Percentiles rank a stretch among this genome's conserved stretches.
Conservation (phyloP, 2,113 vertebrate genomes). For the Cochlearius cochlearius region DNA sequence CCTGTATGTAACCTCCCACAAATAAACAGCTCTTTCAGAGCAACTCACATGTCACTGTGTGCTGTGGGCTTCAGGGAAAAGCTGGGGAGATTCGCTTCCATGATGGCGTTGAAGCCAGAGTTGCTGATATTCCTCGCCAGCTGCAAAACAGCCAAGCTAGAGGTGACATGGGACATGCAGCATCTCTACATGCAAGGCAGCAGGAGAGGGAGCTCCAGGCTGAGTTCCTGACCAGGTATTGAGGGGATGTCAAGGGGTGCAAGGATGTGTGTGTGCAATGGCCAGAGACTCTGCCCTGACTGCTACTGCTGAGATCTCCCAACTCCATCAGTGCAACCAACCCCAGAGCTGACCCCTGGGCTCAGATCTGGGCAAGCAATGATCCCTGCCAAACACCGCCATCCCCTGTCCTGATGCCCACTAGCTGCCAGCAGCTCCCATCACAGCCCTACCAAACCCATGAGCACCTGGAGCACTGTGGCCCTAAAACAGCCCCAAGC, state of each 20-base stretch:
- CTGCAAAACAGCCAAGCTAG: conserved; percentile 39
- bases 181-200: background rate
- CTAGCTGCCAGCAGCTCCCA: background rate
- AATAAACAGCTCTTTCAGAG: background rate
- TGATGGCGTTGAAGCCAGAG: conserved; percentile 71
- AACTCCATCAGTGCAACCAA: background rate
- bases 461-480: background rate
- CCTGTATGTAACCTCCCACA: background rate
- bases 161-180: background rate
- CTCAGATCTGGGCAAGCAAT: background rate
- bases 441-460: background rate
- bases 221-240: background rate
- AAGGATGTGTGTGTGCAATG: background rate
- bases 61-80: conserved; percentile 61
- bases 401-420: background rate
- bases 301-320: background rate
- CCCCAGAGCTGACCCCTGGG: background rate
- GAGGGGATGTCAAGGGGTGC: background rate
- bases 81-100: conserved; percentile 70
- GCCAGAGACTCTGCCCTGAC: background rate
- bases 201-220: background rate
- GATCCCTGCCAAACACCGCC: background rate
- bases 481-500: background rate
- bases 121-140: conserved; percentile 75
- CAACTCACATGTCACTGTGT: conserved; percentile 72